phyloP scores from a whole-genome alignment of 2,888 invertebrate genomes.

The Pimpla rufipes region DNA sequence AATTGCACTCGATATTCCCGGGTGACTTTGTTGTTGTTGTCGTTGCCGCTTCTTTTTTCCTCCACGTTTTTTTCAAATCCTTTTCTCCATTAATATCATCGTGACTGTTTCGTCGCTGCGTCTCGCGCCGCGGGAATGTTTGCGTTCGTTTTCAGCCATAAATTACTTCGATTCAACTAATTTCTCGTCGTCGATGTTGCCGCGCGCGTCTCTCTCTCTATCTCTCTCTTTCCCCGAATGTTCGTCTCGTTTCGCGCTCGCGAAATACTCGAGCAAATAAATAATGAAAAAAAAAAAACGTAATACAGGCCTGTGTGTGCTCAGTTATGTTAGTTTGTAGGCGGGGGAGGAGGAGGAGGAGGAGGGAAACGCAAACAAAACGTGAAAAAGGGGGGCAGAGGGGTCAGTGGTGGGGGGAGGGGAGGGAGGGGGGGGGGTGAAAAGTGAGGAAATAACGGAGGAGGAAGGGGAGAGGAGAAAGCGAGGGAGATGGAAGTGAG shows the following conservation, averaged over 20 bases:
- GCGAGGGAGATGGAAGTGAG: slow-evolving; percentile 59
- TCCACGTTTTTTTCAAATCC: neutral
- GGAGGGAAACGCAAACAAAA: slow-evolving; percentile 33
- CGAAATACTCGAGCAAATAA: slow-evolving; percentile 24
- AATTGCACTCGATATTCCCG: too few species aligned
- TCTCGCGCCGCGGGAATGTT: slow-evolving; percentile 54
- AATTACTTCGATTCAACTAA: slow-evolving; percentile 72
- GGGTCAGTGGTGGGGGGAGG: slow-evolving; percentile 35
- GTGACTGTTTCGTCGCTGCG: neutral
- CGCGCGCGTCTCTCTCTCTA: slow-evolving; percentile 9
- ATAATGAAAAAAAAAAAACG: slow-evolving; percentile 41
- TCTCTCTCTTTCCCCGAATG: slow-evolving; percentile 12
- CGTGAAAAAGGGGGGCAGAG: slow-evolving; percentile 38
- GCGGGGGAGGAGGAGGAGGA: slow-evolving; percentile 37
- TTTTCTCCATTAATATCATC: slow-evolving; percentile 51
- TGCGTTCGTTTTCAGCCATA: slow-evolving; percentile 56
- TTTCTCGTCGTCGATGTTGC: slow-evolving; percentile 68
- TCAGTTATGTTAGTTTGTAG: slow-evolving; percentile 47
- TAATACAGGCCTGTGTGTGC: slow-evolving; percentile 13
- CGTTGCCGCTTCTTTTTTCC: neutral
- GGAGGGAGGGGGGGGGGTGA: slow-evolving; percentile 24
- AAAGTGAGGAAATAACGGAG: slow-evolving; percentile 51
- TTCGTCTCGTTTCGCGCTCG: slow-evolving; percentile 31
- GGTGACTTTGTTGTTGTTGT: too few species aligned
- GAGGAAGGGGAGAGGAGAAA: slow-evolving; percentile 32